These are phyloP conservation scores for Drosophila nigrodunni DNA, from an alignment of 1,140 invertebrate genomes.

Conservation along the genomic window DNA sequence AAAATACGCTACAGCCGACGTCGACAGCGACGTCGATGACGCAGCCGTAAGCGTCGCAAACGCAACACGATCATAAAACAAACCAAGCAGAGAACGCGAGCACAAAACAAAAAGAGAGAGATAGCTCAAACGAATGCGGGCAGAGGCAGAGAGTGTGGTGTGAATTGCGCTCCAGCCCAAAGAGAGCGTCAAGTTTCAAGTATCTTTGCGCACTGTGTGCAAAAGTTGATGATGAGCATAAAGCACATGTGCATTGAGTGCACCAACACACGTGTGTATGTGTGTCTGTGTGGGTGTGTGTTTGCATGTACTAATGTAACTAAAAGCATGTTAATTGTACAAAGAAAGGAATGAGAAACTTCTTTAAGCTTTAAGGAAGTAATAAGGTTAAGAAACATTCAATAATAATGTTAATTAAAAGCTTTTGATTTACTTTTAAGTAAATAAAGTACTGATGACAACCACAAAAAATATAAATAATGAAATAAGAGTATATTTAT, in stretches of 20 bases:
- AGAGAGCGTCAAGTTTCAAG: not conserved
- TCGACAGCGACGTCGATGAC: conserved; percentile 36
- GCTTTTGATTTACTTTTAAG: no score
- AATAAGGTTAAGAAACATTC: no score
- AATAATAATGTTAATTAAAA: no score
- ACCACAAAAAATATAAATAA: no score
- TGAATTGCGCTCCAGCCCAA: not conserved
- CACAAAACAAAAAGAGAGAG: not conserved
- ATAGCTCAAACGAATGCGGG: no score
- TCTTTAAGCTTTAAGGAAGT: no score
- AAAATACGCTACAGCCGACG: conserved; percentile 33
- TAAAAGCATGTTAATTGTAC: conserved; percentile 14
- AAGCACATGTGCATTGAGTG: conserved; percentile 27
- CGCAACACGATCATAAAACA: conserved; percentile 10
- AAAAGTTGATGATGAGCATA: conserved; percentile 21
- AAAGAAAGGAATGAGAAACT: not conserved
- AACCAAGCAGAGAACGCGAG: not conserved
- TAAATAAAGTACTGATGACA: no score
- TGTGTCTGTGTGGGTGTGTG: not conserved
- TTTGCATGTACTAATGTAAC: conserved; percentile 3
- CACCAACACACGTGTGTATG: not conserved
- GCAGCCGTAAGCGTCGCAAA: conserved; percentile 39
- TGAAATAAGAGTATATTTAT: no score
- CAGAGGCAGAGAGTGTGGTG: not conserved
- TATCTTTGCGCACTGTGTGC: conserved; percentile 35